Evolutionary conservation across 2,888 invertebrate genomes (phyloP).

Genomic region (Homarus gammarus): DNA sequence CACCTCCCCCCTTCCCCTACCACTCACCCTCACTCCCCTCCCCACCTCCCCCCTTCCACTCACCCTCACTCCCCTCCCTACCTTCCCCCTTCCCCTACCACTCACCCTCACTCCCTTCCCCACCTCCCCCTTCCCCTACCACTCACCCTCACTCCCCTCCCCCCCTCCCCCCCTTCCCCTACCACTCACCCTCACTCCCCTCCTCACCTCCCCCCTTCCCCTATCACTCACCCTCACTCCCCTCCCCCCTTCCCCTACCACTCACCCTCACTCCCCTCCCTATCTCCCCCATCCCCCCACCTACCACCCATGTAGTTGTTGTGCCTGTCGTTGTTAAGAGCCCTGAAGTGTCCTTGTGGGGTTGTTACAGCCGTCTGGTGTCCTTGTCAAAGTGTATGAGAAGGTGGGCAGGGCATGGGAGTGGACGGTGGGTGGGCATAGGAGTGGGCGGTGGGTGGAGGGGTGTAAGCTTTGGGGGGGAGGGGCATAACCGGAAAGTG

Average conservation of each 20-base stretch:
- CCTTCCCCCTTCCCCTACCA: no score
- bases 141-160: background rate
- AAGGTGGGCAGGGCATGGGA: background rate
- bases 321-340: conserved; percentile 8
- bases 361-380: background rate
- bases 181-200: background rate
- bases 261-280: background rate
- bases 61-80: no score
- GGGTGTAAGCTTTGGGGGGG: no score
- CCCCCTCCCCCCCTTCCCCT: background rate
- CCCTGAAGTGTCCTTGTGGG: conserved; percentile 6
- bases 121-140: no score
- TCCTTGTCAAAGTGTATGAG: background rate
- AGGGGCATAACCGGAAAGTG: background rate
- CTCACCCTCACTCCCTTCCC: background rate
- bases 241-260: no score
- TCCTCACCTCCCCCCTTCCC: background rate
- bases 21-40: no score
- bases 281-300: background rate
- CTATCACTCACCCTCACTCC: conserved; percentile 1
- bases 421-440: background rate
- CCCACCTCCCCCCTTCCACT: no score
- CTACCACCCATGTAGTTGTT: background rate
- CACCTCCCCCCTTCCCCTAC: no score
- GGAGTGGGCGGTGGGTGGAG: no score